Evolutionary conservation across 2,113 vertebrate species (phyloP).

Genomic region (Recurvirostra avosetta): DNA sequence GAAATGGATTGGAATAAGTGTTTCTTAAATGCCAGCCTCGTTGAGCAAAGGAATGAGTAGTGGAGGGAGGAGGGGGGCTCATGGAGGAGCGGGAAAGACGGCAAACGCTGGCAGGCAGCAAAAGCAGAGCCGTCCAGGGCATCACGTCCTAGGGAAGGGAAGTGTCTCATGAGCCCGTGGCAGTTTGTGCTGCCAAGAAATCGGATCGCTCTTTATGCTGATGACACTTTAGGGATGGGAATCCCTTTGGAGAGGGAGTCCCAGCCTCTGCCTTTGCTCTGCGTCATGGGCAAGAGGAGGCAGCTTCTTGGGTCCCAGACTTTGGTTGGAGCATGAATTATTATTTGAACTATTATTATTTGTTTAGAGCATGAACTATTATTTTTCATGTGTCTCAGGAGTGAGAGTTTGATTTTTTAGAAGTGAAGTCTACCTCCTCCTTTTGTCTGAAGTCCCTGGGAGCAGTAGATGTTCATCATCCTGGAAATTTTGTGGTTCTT

Average conservation of each 20-base stretch:
- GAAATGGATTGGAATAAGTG: conserved; percentile 69
- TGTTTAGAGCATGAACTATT: neutral
- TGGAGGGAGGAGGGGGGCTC: neutral
- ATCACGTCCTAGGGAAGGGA: neutral
- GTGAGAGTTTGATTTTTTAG: neutral
- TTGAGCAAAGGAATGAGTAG: conserved; percentile 29
- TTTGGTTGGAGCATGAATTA: neutral
- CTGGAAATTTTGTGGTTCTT: neutral
- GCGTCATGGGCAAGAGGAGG: neutral
- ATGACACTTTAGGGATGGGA: neutral
- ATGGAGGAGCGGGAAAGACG: neutral
- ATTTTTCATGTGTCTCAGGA: neutral
- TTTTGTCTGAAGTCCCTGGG: neutral
- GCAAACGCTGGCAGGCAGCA: neutral
- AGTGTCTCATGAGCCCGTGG: neutral
- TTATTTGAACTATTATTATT: neutral
- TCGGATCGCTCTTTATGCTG: neutral
- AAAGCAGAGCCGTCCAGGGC: neutral
- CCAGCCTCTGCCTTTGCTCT: neutral
- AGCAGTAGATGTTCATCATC: neutral
- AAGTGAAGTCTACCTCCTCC: neutral
- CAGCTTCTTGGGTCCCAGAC: neutral
- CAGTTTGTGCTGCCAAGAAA: conserved; percentile 11
- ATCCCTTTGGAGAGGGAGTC: neutral
- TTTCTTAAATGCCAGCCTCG: conserved; percentile 68